phyloP scores from a whole-genome alignment of 2,113 vertebrate genomes.

The Neolamprologus tretocephalus region DNA sequence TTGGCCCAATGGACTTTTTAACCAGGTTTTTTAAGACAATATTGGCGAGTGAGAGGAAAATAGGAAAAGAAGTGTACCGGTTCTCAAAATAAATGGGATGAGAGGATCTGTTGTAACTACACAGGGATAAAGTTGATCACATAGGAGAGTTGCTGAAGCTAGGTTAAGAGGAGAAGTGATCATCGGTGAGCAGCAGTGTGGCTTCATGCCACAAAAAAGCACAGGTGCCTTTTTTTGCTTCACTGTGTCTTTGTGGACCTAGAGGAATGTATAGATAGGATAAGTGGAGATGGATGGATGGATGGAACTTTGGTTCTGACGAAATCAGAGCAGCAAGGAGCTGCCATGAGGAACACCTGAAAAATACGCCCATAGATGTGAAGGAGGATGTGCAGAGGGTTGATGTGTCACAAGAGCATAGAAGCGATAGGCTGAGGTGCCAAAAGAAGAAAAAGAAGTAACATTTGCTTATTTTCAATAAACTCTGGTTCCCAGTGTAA shows the following conservation, averaged over 20 bases:
- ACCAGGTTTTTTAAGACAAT: neutral
- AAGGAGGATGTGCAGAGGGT: neutral
- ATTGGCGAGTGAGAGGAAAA: accelerated
- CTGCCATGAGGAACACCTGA: neutral
- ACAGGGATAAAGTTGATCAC: neutral
- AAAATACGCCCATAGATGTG: neutral
- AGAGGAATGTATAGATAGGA: neutral
- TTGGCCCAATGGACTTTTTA: neutral
- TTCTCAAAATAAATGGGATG: neutral
- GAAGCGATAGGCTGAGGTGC: neutral
- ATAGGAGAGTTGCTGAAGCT: neutral
- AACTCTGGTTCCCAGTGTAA: neutral
- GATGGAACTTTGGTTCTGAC: neutral
- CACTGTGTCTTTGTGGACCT: neutral
- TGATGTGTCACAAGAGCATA: neutral
- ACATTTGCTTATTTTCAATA: neutral
- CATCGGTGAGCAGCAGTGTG: neutral
- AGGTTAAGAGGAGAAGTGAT: neutral
- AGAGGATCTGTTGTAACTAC: neutral
- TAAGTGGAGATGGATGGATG: neutral
- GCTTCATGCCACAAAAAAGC: neutral
- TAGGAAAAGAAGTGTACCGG: neutral
- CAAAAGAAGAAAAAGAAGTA: neutral
- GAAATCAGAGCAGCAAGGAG: neutral
- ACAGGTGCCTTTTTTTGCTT: neutral